A percentile compares a stretch with the other conserved stretches of the same genome.
These are phyloP conservation scores for Olivierus martensii DNA, from an alignment of 1,140 invertebrate species.

Conservation along the genomic window DNA sequence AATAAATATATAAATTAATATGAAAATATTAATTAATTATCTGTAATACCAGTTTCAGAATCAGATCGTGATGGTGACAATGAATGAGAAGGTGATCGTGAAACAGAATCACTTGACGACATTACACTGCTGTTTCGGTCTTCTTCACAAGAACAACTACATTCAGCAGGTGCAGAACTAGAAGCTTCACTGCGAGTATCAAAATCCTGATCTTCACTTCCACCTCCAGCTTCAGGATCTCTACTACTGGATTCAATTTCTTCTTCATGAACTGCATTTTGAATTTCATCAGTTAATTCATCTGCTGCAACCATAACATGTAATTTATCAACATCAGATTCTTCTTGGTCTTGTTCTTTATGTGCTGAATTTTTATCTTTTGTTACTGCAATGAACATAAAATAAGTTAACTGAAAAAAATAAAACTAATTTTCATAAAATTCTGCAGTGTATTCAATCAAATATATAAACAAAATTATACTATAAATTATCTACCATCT, in stretches of 20 bases:
- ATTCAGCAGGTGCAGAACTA: constrained; percentile 10
- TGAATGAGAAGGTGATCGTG: constrained; percentile 3
- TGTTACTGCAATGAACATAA: too few species aligned
- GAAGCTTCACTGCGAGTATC: constrained; percentile 14
- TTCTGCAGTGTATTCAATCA: too few species aligned
- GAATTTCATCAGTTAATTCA: constrained; percentile 4
- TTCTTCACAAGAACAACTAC: constrained; percentile 8
- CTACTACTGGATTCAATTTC: constrained; percentile 4
- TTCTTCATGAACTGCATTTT: constrained; percentile 7
- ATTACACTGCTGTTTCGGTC: constrained; percentile 6
- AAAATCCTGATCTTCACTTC: constrained; percentile 4
- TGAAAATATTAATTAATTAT: too few species aligned
- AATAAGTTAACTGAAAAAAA: too few species aligned
- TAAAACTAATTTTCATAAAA: too few species aligned
- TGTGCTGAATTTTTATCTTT: too few species aligned
- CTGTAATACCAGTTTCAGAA: constrained; percentile 13
- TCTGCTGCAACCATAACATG: too few species aligned
- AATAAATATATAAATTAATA: background rate
- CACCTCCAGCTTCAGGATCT: background rate
- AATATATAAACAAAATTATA: too few species aligned
- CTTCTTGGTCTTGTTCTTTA: too few species aligned
- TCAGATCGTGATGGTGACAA: constrained; percentile 8
- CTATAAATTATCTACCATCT: too few species aligned
- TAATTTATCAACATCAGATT: too few species aligned
- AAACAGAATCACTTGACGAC: constrained; percentile 5